Evolutionary conservation across 2,797 vertebrate genomes (phyloP).

Genomic region (Glyptemys insculpta): DNA sequence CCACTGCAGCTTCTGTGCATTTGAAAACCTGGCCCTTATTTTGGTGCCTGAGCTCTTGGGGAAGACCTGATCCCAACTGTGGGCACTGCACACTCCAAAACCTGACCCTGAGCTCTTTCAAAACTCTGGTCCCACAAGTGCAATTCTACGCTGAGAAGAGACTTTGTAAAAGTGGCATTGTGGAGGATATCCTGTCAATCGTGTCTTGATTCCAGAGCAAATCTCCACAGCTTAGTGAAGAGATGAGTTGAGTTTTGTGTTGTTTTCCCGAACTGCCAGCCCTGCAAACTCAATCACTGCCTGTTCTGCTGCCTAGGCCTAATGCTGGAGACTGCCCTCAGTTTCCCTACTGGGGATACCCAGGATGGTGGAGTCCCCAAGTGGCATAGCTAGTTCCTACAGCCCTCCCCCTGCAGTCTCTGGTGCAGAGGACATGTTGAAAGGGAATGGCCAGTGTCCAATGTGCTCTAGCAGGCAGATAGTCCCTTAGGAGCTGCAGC

Average conservation of each 20-base stretch:
- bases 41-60: not conserved
- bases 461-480: not conserved
- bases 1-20: slow-evolving; percentile 6
- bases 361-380: not conserved
- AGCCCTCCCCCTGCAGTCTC: not conserved
- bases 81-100: fast-evolving
- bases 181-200: not conserved
- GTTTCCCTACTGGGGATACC: not conserved
- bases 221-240: not conserved
- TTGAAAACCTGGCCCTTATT: slow-evolving; percentile 12
- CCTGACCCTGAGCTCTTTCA: not conserved
- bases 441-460: not conserved
- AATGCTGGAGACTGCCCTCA: not conserved
- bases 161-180: fast-evolving
- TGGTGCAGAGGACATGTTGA: not conserved
- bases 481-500: not conserved
- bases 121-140: not conserved
- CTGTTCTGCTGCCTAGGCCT: not conserved
- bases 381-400: not conserved
- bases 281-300: not conserved
- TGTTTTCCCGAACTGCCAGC: not conserved
- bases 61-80: not conserved
- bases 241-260: not conserved
- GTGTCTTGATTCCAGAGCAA: not conserved
- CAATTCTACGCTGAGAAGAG: not conserved